Conservation (phyloP, 2,113 vertebrate species). For the Megaleporinus macrocephalus region DNA sequence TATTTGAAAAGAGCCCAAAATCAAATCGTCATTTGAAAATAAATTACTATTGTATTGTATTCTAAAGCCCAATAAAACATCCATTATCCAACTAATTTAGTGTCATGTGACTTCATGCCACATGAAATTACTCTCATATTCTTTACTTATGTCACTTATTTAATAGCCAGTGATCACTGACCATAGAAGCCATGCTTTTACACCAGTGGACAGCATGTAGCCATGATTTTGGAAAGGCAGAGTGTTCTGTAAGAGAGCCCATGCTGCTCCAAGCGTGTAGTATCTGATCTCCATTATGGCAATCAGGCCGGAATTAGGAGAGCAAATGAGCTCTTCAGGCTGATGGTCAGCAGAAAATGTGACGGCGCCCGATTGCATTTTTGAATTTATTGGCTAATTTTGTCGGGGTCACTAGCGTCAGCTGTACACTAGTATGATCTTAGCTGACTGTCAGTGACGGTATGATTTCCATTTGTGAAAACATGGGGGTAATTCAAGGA, state of each 20-base stretch:
- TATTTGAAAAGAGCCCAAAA: too few species aligned
- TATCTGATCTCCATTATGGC: constrained; percentile 58
- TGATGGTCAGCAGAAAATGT: constrained; percentile 55
- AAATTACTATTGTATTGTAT: background rate
- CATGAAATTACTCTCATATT: too few species aligned
- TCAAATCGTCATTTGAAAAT: too few species aligned
- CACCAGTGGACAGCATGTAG: background rate
- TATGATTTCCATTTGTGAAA: constrained; percentile 85
- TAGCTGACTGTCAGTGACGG: constrained; percentile 82
- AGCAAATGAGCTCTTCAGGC: constrained; percentile 52
- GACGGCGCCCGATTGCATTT: constrained; percentile 63
- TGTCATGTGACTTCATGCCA: too few species aligned
- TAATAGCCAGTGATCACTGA: background rate
- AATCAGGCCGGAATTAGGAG: constrained; percentile 47
- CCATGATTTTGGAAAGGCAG: background rate
- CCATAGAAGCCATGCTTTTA: background rate
- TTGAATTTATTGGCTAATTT: constrained; percentile 82
- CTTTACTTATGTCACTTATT: background rate
- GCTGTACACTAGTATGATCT: constrained; percentile 71
- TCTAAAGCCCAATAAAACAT: background rate
- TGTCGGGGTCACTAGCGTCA: constrained; percentile 69
- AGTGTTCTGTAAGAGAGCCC: constrained; percentile 12
- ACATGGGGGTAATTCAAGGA: constrained; percentile 37
- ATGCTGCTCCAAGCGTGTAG: constrained; percentile 61
- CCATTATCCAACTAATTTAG: too few species aligned